phyloP scores from a whole-genome alignment of 2,113 vertebrate species.

The Eubucco bourcierii region DNA sequence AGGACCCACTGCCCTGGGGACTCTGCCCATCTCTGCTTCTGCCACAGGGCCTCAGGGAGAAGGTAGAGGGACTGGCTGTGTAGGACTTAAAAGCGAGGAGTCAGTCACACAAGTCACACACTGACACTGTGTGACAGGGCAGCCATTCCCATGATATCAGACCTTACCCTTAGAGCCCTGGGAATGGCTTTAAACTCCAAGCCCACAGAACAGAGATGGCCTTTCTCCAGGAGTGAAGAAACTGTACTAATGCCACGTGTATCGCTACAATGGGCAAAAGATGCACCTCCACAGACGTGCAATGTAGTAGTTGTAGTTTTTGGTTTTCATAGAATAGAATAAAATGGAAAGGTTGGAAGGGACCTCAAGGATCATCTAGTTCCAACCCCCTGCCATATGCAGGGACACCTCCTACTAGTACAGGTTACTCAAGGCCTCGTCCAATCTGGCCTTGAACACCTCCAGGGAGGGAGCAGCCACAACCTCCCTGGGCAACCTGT shows the following conservation, averaged over 20 bases:
- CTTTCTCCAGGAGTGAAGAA: background rate
- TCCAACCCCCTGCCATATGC: too few relatives aligned
- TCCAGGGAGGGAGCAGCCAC: too few relatives aligned
- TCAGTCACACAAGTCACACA: background rate
- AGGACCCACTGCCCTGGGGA: background rate
- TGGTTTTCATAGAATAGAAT: too few relatives aligned
- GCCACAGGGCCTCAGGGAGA: background rate
- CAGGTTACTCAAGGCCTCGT: too few relatives aligned
- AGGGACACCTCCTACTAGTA: too few relatives aligned
- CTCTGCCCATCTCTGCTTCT: background rate
- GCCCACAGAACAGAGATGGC: background rate
- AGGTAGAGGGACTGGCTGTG: background rate
- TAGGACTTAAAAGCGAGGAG: background rate
- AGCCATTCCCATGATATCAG: background rate
- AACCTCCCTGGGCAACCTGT: too few relatives aligned
- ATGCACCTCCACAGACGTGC: background rate
- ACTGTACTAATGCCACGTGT: background rate
- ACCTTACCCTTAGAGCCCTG: background rate
- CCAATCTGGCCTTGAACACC: too few relatives aligned
- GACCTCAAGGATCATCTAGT: too few relatives aligned
- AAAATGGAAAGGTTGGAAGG: too few relatives aligned
- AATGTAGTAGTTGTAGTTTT: background rate
- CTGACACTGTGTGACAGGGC: background rate
- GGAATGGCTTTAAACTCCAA: background rate
- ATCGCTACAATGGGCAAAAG: background rate